A percentile compares a stretch with the other conserved stretches of the same genome.
Evolutionary conservation across 2,888 invertebrate genomes (phyloP).

Genomic region (Cremastobaeus sp.): DNA sequence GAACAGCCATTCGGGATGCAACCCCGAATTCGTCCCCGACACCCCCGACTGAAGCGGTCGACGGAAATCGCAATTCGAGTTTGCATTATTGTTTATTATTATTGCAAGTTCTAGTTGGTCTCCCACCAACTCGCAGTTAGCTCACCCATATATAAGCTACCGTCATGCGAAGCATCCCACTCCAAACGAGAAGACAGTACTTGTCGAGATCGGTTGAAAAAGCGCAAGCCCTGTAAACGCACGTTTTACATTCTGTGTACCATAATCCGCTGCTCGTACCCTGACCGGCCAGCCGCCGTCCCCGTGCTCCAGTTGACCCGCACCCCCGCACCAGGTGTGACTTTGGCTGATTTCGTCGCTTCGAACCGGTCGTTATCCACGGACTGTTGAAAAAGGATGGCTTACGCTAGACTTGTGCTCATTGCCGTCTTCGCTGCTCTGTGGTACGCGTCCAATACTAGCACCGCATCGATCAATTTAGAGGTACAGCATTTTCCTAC

Average conservation of each 20-base stretch:
- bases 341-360: neutral
- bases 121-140: constrained; percentile 68
- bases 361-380: neutral
- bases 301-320: neutral
- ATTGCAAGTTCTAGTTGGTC: constrained; percentile 71
- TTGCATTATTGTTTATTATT: constrained; percentile 67
- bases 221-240: constrained; percentile 52
- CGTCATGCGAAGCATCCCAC: constrained; percentile 73
- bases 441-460: constrained; percentile 65
- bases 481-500: no score
- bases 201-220: constrained; percentile 68
- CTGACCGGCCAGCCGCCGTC: constrained; percentile 36
- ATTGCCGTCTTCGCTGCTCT: constrained; percentile 59
- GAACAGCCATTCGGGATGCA: constrained; percentile 13
- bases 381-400: constrained; percentile 59
- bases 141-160: constrained; percentile 75
- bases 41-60: constrained; percentile 16
- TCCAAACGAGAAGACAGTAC: constrained; percentile 74
- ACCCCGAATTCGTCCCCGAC: constrained; percentile 11
- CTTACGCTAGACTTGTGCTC: constrained; percentile 58
- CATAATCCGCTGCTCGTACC: constrained; percentile 40
- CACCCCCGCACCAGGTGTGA: neutral
- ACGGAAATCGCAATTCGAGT: constrained; percentile 65
- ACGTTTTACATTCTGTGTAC: constrained; percentile 50
- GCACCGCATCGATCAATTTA: constrained; percentile 65